Evolutionary conservation across 1,140 invertebrate genomes (phyloP).

Genomic region (Bombus polaris): DNA sequence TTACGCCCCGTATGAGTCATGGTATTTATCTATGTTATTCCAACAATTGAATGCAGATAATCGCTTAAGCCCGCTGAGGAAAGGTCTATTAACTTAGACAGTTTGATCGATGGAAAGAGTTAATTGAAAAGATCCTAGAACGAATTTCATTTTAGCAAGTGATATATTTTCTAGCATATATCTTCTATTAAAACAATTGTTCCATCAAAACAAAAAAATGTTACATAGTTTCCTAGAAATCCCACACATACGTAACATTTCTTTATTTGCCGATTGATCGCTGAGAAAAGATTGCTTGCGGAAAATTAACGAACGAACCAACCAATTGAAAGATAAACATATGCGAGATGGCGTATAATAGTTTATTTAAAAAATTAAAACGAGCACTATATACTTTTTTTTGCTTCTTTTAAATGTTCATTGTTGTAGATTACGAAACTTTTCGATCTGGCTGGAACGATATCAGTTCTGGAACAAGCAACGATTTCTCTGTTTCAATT

Average conservation of each 20-base stretch:
- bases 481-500: neutral
- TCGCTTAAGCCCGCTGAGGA: neutral
- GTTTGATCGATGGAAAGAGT: neutral
- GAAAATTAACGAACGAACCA: neutral
- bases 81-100: neutral
- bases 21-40: neutral
- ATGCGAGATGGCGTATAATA: neutral
- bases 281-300: neutral
- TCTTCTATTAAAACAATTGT: neutral
- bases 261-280: neutral
- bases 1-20: neutral
- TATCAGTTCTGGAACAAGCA: neutral
- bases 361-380: neutral
- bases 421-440: neutral
- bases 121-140: neutral
- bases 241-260: rapidly evolving
- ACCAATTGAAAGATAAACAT: neutral
- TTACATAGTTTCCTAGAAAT: neutral
- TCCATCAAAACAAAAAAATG: neutral
- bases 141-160: neutral
- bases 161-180: neutral
- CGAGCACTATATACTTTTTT: too few relatives aligned
- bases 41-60: neutral
- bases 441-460: neutral
- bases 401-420: neutral